phyloP scores from a whole-genome alignment of 2,888 invertebrate genomes.

The Leucophenga montana region DNA sequence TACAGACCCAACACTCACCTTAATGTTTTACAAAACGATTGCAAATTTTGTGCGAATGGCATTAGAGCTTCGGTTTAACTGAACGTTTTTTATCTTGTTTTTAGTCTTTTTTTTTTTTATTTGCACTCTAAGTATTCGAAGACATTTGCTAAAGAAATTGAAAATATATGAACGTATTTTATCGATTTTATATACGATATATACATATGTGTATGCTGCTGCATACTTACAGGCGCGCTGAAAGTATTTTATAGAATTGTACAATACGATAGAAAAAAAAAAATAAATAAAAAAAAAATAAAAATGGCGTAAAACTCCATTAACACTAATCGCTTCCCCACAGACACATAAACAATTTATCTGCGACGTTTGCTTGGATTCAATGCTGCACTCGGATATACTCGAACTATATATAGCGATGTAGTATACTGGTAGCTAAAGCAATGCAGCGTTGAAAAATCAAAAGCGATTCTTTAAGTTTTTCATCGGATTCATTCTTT shows the following conservation, averaged over 20 bases:
- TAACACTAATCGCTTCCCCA: conserved; percentile 69
- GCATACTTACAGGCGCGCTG: conserved; percentile 18
- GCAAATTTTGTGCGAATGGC: too few relatives aligned
- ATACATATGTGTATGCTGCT: conserved; percentile 21
- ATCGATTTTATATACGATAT: conserved; percentile 61
- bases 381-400: conserved; percentile 32
- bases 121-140: conserved; percentile 47
- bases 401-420: neutral
- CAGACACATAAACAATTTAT: conserved; percentile 70
- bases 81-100: too few relatives aligned
- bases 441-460: neutral
- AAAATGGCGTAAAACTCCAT: conserved; percentile 50
- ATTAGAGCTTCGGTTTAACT: too few relatives aligned
- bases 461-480: neutral
- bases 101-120: conserved; percentile 44
- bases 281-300: conserved; percentile 45
- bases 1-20: too few relatives aligned
- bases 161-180: conserved; percentile 51
- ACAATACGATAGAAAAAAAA: too few relatives aligned
- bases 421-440: conserved; percentile 30
- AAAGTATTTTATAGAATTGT: neutral
- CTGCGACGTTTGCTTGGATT: conserved; percentile 43
- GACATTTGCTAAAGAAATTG: conserved; percentile 51
- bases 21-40: too few relatives aligned
- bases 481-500: too few relatives aligned